Base-by-base conservation (phyloP, 2,113 vertebrate genomes). In the Oryzias javanicus region DNA sequence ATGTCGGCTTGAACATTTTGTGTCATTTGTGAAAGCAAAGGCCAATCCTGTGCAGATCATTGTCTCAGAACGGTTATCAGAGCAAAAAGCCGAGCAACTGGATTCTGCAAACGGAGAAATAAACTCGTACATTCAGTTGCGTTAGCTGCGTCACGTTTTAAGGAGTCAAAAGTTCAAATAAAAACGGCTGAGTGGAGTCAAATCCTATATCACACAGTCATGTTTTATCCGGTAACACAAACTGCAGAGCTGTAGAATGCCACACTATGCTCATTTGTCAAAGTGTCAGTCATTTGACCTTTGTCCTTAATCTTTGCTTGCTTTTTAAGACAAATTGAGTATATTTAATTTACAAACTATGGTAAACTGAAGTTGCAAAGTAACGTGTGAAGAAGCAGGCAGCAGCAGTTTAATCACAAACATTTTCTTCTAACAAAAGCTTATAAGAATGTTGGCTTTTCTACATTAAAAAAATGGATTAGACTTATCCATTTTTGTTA, bases 11-110 rank as follows among this genome's bases (percentile, higher is more conserved):
- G 29, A 35, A 35, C 8, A 35, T 35, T 35, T 12, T 35, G 29
- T 35, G 12, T n/a, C 51, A n/a, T 63, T 42, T 55, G 42, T 47
- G 42, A 45, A 57, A 19, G 14, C n/a, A 6, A 35, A 1, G 44
- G 83, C 83, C 22, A 83, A 81, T 74, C 85, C 19, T n/a, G 52
- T 48, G 1, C 0, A 56, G 83, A 84, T 76, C 85, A 1, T 86
- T 87, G 87, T 89, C 87, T 59, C 27, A 14, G 49, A 22, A 20
- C 35, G 74, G 49, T 75, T 59, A 18, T 27, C 35, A 18, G 68
- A 25, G 24, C 56, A 74, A 2, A 1, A 49, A 5, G 29, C 29
- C 4, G 49, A 50, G 24, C 45, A 25, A 49, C 6, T 16, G 24
- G 29, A 52, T 55, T 42, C n/a, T 19, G 48, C 45, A 55, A 67